These are phyloP conservation scores for Hyperoplus lanceolatus DNA, from an alignment of 2,797 vertebrate species.

Conservation along the genomic window DNA sequence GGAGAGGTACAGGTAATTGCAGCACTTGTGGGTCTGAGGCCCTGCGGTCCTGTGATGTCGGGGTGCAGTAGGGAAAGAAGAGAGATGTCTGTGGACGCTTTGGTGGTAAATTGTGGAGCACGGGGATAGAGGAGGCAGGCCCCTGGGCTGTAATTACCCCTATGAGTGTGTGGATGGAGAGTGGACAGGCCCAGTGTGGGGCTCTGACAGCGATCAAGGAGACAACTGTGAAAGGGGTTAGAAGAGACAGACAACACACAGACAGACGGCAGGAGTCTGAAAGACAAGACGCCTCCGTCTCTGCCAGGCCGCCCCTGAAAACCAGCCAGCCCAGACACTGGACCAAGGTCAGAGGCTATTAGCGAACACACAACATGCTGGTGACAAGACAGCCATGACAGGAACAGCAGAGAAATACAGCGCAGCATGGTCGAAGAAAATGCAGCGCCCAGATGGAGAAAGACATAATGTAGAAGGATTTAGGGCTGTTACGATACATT, in stretches of 20 bases:
- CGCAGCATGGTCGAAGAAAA: conserved; percentile 14
- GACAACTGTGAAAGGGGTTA: conserved; percentile 61
- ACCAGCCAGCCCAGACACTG: conserved; percentile 70
- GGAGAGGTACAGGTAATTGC: conserved; percentile 87
- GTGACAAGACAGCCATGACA: conserved; percentile 74
- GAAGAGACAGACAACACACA: conserved; percentile 54
- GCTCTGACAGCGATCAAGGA: conserved; percentile 81
- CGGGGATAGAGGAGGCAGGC: conserved; percentile 77
- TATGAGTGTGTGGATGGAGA: conserved; percentile 81
- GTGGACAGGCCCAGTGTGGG: conserved; percentile 80
- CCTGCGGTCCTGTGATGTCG: conserved; percentile 83
- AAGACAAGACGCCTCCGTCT: conserved; percentile 68
- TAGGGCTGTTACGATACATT: no score
- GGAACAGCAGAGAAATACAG: conserved; percentile 29
- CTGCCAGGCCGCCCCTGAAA: conserved; percentile 54
- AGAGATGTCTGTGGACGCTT: conserved; percentile 84
- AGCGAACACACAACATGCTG: conserved; percentile 70
- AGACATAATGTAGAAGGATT: conserved; percentile 51
- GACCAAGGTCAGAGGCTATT: conserved; percentile 82
- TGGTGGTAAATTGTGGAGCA: conserved; percentile 85
- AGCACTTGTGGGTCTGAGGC: conserved; percentile 87
- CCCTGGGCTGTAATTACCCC: conserved; percentile 86
- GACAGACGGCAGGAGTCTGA: conserved; percentile 74
- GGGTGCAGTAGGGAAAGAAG: conserved; percentile 81
- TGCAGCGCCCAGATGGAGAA: conserved; percentile 38